phyloP scores from a whole-genome alignment of 2,113 vertebrate genomes.

The Gnathonemus longibarbis region DNA sequence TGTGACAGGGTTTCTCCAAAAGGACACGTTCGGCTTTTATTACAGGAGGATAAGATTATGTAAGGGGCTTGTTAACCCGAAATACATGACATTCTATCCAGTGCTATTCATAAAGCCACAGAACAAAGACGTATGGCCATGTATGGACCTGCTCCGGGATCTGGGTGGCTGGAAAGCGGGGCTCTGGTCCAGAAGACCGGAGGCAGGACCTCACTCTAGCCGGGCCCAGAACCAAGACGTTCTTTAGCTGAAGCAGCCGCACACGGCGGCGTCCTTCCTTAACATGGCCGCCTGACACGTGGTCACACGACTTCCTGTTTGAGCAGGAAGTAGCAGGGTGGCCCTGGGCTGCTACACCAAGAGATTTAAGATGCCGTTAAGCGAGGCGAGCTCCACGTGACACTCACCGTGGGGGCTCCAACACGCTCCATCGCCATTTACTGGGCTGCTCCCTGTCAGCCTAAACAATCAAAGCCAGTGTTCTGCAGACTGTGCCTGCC shows the following conservation, averaged over 20 bases:
- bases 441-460: constrained; percentile 24
- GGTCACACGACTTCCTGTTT: neutral
- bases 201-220: neutral
- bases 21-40: neutral
- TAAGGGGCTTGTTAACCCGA: neutral
- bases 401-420: neutral
- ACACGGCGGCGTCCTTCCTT: neutral
- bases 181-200: neutral
- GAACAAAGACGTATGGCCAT: neutral
- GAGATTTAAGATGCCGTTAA: constrained; percentile 27
- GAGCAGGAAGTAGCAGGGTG: neutral
- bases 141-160: neutral
- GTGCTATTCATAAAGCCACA: neutral
- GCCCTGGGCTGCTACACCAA: neutral
- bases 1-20: constrained; percentile 42
- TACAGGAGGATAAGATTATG: neutral
- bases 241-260: neutral
- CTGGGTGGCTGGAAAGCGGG: neutral
- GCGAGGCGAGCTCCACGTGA: neutral
- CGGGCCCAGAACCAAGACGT: neutral
- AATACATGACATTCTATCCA: neutral
- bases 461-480: constrained; percentile 26
- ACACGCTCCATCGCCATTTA: constrained; percentile 22
- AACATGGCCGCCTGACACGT: neutral
- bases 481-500: neutral